phyloP scores from a whole-genome alignment of 2,797 vertebrate genomes.

The Alouatta caraya region DNA sequence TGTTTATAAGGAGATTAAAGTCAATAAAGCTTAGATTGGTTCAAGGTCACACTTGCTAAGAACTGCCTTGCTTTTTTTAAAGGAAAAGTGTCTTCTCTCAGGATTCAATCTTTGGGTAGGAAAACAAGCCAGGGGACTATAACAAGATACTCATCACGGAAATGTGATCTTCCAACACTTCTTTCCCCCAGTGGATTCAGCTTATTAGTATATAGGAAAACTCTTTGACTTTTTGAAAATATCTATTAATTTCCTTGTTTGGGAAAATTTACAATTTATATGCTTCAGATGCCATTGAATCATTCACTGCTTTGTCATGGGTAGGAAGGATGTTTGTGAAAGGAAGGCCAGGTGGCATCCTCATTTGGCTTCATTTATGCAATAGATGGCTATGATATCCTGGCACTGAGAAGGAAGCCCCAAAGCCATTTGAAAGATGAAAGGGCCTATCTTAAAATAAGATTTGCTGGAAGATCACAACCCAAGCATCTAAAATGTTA shows the following conservation, averaged over 20 bases:
- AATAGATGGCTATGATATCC: slow-evolving; percentile 55
- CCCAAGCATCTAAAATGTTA: slow-evolving; percentile 34
- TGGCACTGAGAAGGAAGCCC: slow-evolving; percentile 56
- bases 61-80: not conserved
- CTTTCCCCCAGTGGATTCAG: not conserved
- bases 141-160: not conserved
- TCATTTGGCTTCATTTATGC: slow-evolving; percentile 58
- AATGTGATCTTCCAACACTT: not conserved
- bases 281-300: slow-evolving; percentile 9
- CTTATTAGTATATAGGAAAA: slow-evolving; percentile 6
- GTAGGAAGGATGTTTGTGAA: slow-evolving; percentile 40
- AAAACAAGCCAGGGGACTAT: not conserved
- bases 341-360: slow-evolving; percentile 54
- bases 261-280: slow-evolving; percentile 43
- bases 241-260: slow-evolving; percentile 50
- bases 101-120: not conserved
- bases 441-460: slow-evolving; percentile 51
- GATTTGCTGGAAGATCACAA: slow-evolving; percentile 61
- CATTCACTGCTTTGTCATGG: not conserved
- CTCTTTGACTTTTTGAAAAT: slow-evolving; percentile 39
- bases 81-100: not conserved
- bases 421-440: slow-evolving; percentile 56
- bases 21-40: not conserved
- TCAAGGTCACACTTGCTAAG: not conserved
- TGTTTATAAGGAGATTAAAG: not conserved